Evolutionary conservation across 2,888 invertebrate genomes (phyloP), one percentile per base, ranked within the genome.

Genomic region (Agonopterix heracliana): DNA sequence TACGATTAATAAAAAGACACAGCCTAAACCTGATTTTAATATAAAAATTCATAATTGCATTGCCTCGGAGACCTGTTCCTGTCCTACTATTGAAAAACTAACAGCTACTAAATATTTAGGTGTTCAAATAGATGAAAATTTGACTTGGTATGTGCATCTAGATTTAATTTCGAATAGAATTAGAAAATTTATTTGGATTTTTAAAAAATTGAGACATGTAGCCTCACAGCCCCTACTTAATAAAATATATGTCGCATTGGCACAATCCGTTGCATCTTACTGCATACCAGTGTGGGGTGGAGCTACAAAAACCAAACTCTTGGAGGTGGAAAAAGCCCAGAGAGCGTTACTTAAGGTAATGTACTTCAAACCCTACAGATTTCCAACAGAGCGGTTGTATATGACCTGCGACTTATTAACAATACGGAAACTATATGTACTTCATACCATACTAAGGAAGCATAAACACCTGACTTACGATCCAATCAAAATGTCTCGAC

Each of bases 1-100:
- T 45, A 48, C 48, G 40, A 0, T 77, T 91, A 91, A 74, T 77
- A 38, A 87, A 88, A 36, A n/a, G 5, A 13, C 45, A 36, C 45
- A 45, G 12, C 45, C 45, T 9, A 5, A 3, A 9, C 8, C 1
- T 2, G 9, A 45, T 14, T 45, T 36, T 13, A 36, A 36, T 5
- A n/a, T 45, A 12, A 45, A 36, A 12, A 44, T 44, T 4, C 44
- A 44, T 34, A 5, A n/a, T 26, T 44, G 34, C 13, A 2, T 5
- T 10, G 11, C n/a, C 12, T 34, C 12, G 1, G 34, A 5, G 1
- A 34, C 3, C 12, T 48, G 44, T 26, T 11, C 17, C 9, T 47
- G 42, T 14, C 9, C 43, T 9, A 42, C 9, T 7, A 47, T 47
- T 36, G 43, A 35, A n/a, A 47, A 43, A 43, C 17, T 43, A 9